Base-by-base conservation (phyloP, 1,140 invertebrate genomes). In the Ceratina japonica region DNA sequence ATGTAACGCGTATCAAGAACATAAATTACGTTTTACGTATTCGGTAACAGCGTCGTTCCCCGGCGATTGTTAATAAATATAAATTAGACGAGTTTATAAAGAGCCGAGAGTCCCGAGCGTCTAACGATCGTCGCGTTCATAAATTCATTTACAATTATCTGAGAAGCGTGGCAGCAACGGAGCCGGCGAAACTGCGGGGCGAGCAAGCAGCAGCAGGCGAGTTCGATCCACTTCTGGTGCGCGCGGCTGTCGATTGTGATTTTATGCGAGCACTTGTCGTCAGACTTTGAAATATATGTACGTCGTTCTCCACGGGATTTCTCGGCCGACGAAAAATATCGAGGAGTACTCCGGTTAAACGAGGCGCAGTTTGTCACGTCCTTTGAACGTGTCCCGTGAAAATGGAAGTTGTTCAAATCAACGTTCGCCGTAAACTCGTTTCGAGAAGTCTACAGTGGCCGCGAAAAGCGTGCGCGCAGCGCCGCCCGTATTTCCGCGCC, bases 71-170 rank as follows among this genome's bases (percentile, higher is more conserved):
- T 44, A 44, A 44, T 44, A 44, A 44, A 44, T 44, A 44, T 44
- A 44, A 44, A 44, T 44, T 44, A 7, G 10, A 44, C 37, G 37
- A 44, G 37, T 44, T 44, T 44, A 44, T n/a, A n/a, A n/a, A n/a
- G 3, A 37, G 37, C 37, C 20, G 65, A 68, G 65, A 27, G 24
- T 68, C 65, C 13, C 49, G 51, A 10, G 1, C 16, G 8, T 22
- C 13, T 24, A n/a, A 61, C 22, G 12, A 49, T 49, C 70, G 8
- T 27, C 4, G 20, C 18, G 5, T 70, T n/a, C 2, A 15, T 24
- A 59, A 59, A 24, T 72, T 49, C 22, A 44, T 72, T 27, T 18
- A 54, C 70, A 24, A 62, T 62, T 24, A 44, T 44, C 37, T n/a
- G 1, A 4, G 2, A 15, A 24, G 22, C 20, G 1, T 52, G 0